These are phyloP conservation scores for Thumatha senex DNA, from an alignment of 2,888 invertebrate species.

Conservation along the genomic window DNA sequence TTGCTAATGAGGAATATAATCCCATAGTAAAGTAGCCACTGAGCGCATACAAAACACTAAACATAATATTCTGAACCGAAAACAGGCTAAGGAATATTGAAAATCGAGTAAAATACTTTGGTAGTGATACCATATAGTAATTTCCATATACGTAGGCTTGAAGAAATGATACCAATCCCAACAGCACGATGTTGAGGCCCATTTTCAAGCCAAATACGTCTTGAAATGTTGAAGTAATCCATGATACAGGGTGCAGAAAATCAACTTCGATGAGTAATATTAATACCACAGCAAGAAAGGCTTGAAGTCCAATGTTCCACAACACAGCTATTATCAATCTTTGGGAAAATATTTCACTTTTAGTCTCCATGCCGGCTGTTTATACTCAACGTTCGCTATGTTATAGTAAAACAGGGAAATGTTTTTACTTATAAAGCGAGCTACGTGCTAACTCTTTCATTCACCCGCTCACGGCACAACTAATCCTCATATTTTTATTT, in stretches of 20 bases:
- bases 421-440: too few relatives aligned
- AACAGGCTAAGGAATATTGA: conserved; percentile 85
- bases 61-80: conserved; percentile 82
- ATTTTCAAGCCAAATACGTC: conserved; percentile 85
- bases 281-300: conserved; percentile 72
- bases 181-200: conserved; percentile 85
- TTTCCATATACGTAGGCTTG: conserved; percentile 89
- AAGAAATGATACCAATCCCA: conserved; percentile 85
- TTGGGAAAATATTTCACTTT: conserved; percentile 83
- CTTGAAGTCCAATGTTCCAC: conserved; percentile 84
- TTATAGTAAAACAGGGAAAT: too few relatives aligned
- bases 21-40: conserved; percentile 87
- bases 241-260: conserved; percentile 85
- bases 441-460: too few relatives aligned
- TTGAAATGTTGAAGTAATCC: conserved; percentile 84
- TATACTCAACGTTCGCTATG: neutral
- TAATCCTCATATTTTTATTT: too few relatives aligned
- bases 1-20: conserved; percentile 86
- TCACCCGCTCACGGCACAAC: too few relatives aligned
- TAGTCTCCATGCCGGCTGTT: conserved; percentile 58
- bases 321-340: conserved; percentile 84
- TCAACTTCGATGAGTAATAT: conserved; percentile 85
- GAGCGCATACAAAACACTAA: conserved; percentile 83
- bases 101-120: conserved; percentile 87
- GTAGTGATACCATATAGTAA: conserved; percentile 85